Conservation (phyloP, 1,140 invertebrate genomes). For the Coelopa frigida region DNA sequence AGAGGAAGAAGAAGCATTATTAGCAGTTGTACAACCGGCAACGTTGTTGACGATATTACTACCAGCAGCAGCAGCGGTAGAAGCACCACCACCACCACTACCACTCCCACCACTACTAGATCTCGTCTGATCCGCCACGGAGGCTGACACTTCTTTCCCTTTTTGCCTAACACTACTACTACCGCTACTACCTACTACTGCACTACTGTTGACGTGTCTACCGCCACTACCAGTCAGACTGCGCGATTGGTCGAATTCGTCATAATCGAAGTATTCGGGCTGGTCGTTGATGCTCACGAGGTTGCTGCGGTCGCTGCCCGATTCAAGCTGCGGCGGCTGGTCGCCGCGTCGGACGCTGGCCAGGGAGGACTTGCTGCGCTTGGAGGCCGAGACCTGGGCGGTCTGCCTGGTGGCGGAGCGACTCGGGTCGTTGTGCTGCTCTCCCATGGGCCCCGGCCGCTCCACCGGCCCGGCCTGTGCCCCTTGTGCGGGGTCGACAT, state of each 20-base stretch:
- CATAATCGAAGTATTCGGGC: conserved; percentile 44
- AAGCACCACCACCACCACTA: conserved; percentile 30
- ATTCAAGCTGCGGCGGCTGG: conserved; percentile 15
- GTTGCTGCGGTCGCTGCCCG: conserved; percentile 20
- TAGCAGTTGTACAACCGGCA: conserved; percentile 45
- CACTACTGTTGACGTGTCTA: background rate
- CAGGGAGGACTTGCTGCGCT: conserved; percentile 12
- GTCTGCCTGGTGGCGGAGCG: conserved; percentile 4
- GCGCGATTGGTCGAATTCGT: conserved; percentile 21
- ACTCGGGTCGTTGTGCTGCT: conserved; percentile 3
- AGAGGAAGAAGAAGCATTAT: conserved; percentile 46
- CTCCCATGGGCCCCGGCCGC: conserved; percentile 14
- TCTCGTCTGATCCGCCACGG: conserved; percentile 31
- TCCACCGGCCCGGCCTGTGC: conserved; percentile 7
- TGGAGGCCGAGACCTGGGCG: conserved; percentile 9
- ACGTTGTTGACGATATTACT: conserved; percentile 40
- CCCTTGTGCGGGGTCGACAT: conserved; percentile 4
- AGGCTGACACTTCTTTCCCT: conserved; percentile 42
- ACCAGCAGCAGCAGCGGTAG: conserved; percentile 37
- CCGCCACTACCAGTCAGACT: background rate
- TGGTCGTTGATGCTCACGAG: conserved; percentile 45
- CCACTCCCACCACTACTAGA: conserved; percentile 39
- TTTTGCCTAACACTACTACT: conserved; percentile 35
- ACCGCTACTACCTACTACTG: conserved; percentile 34
- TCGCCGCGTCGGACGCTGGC: conserved; percentile 1